phyloP scores from a whole-genome alignment of 2,797 vertebrate species.

The Melanotaenia pygmaea region DNA sequence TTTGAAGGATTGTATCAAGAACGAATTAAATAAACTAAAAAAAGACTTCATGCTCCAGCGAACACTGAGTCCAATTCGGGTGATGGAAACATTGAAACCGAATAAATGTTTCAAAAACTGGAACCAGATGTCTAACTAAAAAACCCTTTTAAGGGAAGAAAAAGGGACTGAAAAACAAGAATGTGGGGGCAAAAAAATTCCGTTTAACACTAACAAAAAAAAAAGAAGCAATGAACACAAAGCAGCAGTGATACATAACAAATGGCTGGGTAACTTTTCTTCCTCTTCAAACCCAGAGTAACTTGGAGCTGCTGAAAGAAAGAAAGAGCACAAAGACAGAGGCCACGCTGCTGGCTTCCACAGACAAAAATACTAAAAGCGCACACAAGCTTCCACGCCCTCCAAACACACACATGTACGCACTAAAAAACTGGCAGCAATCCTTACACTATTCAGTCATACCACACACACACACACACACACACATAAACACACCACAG shows the following conservation, averaged over 20 bases:
- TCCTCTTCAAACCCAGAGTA: constrained; percentile 7
- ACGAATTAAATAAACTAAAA: not conserved
- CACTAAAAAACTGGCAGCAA: constrained; percentile 38
- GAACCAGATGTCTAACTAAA: constrained; percentile 30
- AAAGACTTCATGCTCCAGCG: not conserved
- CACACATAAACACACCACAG: constrained; percentile 50
- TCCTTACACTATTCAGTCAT: constrained; percentile 48
- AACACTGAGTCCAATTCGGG: not conserved
- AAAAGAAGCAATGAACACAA: not conserved
- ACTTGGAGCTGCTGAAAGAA: constrained; percentile 12
- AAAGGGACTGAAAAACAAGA: not conserved
- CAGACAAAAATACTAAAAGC: constrained; percentile 41
- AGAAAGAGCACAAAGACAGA: constrained; percentile 32
- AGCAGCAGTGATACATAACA: constrained; percentile 19
- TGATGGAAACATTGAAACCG: not conserved
- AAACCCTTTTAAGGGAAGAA: not conserved
- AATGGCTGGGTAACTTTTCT: constrained; percentile 15
- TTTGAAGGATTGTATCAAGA: too few species aligned
- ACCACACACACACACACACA: constrained; percentile 36
- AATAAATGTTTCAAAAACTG: constrained; percentile 1
- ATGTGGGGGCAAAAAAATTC: not conserved
- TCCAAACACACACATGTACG: constrained; percentile 21
- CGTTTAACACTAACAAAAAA: not conserved
- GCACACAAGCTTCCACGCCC: constrained; percentile 51
- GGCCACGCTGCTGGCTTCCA: constrained; percentile 47